Evolutionary conservation across 1,140 invertebrate genomes (phyloP).

Genomic region (Dreissena polymorpha): DNA sequence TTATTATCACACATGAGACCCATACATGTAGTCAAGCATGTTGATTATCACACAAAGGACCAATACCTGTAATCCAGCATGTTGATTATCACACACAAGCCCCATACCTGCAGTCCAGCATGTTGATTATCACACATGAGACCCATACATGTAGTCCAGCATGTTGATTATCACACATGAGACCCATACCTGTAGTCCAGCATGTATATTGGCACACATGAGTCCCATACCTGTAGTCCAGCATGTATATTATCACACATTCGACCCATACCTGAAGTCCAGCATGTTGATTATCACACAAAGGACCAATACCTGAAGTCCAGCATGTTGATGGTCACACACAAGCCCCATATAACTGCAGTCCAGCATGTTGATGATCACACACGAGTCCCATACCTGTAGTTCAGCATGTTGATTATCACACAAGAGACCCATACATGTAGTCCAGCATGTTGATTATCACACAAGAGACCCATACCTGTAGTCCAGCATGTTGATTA

Average conservation of each 20-base stretch:
- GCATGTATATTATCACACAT: conserved; percentile 78
- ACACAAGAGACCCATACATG: conserved; percentile 73
- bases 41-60: too few species aligned
- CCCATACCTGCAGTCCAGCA: conserved; percentile 71
- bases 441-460: conserved; percentile 74
- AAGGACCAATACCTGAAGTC: conserved; percentile 72
- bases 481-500: too few species aligned
- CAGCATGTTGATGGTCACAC: too few species aligned
- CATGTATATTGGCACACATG: too few species aligned
- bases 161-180: too few species aligned
- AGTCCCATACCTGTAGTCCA: conserved; percentile 72
- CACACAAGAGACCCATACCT: conserved; percentile 78
- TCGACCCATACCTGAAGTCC: too few species aligned
- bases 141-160: too few species aligned
- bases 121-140: conserved; percentile 79
- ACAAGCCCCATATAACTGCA: conserved; percentile 74
- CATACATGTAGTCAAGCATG: too few species aligned
- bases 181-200: conserved; percentile 71
- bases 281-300: too few species aligned
- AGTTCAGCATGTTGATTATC: too few species aligned
- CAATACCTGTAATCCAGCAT: conserved; percentile 73
- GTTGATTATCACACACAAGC: too few species aligned
- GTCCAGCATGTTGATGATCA: conserved; percentile 74
- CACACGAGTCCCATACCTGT: conserved; percentile 78
- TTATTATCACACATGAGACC: conserved; percentile 79